Conservation (phyloP, 1,140 invertebrate genomes). For the Druon quercuslanigerum region DNA sequence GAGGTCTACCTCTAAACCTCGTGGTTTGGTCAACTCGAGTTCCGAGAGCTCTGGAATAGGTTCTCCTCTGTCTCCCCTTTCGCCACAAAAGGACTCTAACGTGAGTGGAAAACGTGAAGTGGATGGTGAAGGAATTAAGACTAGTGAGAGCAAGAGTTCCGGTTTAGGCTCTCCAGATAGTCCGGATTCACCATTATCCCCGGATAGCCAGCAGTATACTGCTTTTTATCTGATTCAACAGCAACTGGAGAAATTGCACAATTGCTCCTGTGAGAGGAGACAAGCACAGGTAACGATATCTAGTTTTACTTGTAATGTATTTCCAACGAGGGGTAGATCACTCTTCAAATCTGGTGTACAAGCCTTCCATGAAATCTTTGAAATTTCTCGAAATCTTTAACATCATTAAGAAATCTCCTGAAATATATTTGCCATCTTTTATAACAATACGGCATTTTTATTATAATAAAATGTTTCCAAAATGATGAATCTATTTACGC, state of each 20-base stretch:
- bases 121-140: slow-evolving; percentile 41
- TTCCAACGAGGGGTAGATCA: no score
- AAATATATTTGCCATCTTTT: neutral
- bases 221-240: slow-evolving; percentile 64
- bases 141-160: slow-evolving; percentile 61
- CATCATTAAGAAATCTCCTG: neutral
- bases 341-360: no score
- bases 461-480: neutral
- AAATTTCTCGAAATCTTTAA: neutral
- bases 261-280: slow-evolving; percentile 59
- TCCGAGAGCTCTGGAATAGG: slow-evolving; percentile 67
- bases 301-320: no score
- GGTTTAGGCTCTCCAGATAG: slow-evolving; percentile 61
- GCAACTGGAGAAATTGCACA: slow-evolving; percentile 63
- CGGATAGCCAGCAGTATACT: slow-evolving; percentile 63
- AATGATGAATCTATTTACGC: neutral
- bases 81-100: slow-evolving; percentile 56
- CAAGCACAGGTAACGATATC: slow-evolving; percentile 58
- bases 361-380: no score
- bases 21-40: slow-evolving; percentile 60
- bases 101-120: neutral
- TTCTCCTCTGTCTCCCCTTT: slow-evolving; percentile 65
- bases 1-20: slow-evolving; percentile 32
- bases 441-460: neutral
- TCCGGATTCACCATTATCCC: slow-evolving; percentile 61